Evolutionary conservation across 1,140 invertebrate genomes (phyloP), one percentile per base, ranked within the genome.

Genomic region (Micrasema longulum): DNA sequence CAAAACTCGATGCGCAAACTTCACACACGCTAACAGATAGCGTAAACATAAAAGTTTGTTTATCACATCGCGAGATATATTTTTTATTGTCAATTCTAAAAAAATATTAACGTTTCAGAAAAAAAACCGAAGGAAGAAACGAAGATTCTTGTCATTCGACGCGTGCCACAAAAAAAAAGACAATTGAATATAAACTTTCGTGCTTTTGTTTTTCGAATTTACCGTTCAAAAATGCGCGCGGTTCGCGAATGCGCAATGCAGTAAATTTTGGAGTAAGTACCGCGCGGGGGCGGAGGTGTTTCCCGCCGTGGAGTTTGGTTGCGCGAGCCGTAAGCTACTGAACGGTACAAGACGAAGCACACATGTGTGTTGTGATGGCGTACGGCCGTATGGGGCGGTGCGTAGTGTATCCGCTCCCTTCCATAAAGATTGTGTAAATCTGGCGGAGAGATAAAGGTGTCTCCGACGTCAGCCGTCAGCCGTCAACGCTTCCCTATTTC

Each of bases 161-260:
- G 26, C 50, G 26, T n/a, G 5, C 26, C 45, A 43, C 20, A 45
- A 23, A 26, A 57, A 57, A 18, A 5, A 45, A 63, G 45, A 63
- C 16, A 63, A 63, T 23, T 43, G 18, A 63, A 14, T 23, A n/a
- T n/a, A n/a, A n/a, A n/a, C n/a, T n/a, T 11, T 9, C 41, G 50
- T 38, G 50, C 38, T n/a, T n/a, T n/a, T 18, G 22, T 69, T 26
- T 69, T 57, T 69, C 36, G 41, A 43, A 47, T 69, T 43, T 35
- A 11, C 22, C 66, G 66, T 67, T 67, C 64, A 16, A 20, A 67
- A 53, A 52, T 67, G 64, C 64, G 64, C 64, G 64, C 16, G 47
- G 63, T 65, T 65, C 45, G 63, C 63, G 63, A 65, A 48, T 48
- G 63, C 63, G 23, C 45, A 36, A 45, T 31, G 64, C 35, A 48